Evolutionary conservation across 2,797 vertebrate species (phyloP).

Genomic region (Sorex maritimensis): DNA sequence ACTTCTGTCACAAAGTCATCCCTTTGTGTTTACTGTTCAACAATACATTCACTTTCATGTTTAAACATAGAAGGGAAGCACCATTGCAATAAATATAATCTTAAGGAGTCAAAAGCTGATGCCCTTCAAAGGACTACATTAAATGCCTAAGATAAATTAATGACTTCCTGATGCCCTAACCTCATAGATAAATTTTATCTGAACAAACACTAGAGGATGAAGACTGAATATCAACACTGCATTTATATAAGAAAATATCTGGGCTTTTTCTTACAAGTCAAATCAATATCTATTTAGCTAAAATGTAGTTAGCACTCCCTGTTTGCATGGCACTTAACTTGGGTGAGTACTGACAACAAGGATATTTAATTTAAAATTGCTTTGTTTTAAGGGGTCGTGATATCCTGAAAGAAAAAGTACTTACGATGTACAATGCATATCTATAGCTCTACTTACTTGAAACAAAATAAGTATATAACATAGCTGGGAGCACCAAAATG

Average conservation of each 20-base stretch:
- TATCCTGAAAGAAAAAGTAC: background rate
- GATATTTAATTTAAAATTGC: conserved; percentile 40
- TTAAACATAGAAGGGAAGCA: conserved; percentile 79
- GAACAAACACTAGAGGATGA: background rate
- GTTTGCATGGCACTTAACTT: background rate
- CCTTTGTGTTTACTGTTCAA: conserved; percentile 88
- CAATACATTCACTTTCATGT: conserved; percentile 89
- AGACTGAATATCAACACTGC: background rate
- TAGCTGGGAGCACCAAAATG: background rate
- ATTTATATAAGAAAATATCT: conserved; percentile 35
- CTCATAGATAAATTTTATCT: conserved; percentile 46
- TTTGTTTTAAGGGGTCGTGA: conserved; percentile 5
- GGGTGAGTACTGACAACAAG: conserved; percentile 42
- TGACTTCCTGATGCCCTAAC: conserved; percentile 87
- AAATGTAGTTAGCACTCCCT: conserved; percentile 13
- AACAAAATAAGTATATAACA: background rate
- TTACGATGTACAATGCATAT: background rate
- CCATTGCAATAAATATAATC: conserved; percentile 63
- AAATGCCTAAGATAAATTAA: conserved; percentile 88
- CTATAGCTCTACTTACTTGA: conserved; percentile 20
- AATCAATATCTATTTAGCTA: background rate
- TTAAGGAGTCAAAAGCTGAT: conserved; percentile 85
- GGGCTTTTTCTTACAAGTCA: conserved; percentile 64
- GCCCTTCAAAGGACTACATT: conserved; percentile 86
- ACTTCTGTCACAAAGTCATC: conserved; percentile 88